Evolutionary conservation across 2,113 vertebrate species (phyloP).

Genomic region (Pterocles gutturalis): DNA sequence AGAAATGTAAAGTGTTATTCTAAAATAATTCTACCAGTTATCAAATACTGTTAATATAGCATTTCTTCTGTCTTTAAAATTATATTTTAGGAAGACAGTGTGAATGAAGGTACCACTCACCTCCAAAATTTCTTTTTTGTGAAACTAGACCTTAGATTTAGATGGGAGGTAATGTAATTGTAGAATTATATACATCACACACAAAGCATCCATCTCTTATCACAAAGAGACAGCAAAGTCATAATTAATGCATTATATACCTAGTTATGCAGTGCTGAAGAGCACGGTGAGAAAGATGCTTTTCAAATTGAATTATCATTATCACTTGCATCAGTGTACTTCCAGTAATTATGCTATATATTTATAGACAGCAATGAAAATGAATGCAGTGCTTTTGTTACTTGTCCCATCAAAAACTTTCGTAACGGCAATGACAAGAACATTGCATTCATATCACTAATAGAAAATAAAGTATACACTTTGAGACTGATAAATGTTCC

Average conservation of each 20-base stretch:
- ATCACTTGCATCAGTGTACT: not conserved
- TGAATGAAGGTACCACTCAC: not conserved
- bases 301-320: not conserved
- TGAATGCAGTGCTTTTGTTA: not conserved
- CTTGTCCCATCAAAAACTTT: not conserved
- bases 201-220: not conserved
- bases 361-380: not conserved
- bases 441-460: not conserved
- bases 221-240: not conserved
- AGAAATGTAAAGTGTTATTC: not conserved
- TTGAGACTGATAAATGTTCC: not conserved
- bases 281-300: not conserved
- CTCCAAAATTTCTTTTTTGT: not conserved
- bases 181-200: not conserved
- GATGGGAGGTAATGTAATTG: not conserved
- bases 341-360: not conserved
- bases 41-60: not conserved
- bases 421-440: not conserved
- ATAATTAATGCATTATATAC: not conserved
- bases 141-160: not conserved
- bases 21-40: not conserved
- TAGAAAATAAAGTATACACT: not conserved
- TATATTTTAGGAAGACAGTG: not conserved
- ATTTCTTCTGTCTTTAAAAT: not conserved
- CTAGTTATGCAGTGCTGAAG: not conserved